Evolutionary conservation across 1,140 invertebrate species (phyloP).

Genomic region (Drosophila kepulauana): DNA sequence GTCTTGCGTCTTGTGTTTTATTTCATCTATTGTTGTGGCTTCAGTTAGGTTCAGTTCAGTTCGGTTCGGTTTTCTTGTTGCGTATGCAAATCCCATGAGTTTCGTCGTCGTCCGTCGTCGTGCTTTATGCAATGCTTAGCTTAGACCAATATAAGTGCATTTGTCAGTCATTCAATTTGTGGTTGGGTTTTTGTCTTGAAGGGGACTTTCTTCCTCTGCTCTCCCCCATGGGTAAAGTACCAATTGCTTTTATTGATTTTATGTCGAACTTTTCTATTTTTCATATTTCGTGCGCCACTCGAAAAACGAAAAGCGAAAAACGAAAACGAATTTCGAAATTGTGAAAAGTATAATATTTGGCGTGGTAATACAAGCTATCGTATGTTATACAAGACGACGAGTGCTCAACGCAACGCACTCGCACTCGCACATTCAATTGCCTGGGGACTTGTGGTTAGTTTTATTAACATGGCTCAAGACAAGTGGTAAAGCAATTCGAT

Average conservation of each 20-base stretch:
- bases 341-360: constrained; percentile 29
- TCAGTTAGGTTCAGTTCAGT: constrained; percentile 20
- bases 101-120: constrained; percentile 14
- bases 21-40: constrained; percentile 38
- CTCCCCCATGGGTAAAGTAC: constrained; percentile 59
- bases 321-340: constrained; percentile 23
- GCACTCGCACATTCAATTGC: not conserved
- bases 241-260: constrained; percentile 80
- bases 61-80: constrained; percentile 31
- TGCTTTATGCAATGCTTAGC: constrained; percentile 29
- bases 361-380: constrained; percentile 19
- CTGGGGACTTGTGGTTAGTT: constrained; percentile 8
- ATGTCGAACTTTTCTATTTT: constrained; percentile 41
- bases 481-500: not conserved
- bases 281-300: constrained; percentile 24
- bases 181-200: constrained; percentile 29
- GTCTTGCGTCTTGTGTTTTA: constrained; percentile 40
- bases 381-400: not conserved
- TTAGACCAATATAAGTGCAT: constrained; percentile 67
- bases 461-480: constrained; percentile 10
- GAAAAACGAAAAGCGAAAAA: constrained; percentile 20
- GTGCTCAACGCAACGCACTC: constrained; percentile 1
- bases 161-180: constrained; percentile 76
- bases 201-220: not conserved
- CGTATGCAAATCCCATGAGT: constrained; percentile 70